These are phyloP conservation scores for Rhinichthys klamathensis DNA, from an alignment of 2,113 vertebrate species.

Conservation along the genomic window DNA sequence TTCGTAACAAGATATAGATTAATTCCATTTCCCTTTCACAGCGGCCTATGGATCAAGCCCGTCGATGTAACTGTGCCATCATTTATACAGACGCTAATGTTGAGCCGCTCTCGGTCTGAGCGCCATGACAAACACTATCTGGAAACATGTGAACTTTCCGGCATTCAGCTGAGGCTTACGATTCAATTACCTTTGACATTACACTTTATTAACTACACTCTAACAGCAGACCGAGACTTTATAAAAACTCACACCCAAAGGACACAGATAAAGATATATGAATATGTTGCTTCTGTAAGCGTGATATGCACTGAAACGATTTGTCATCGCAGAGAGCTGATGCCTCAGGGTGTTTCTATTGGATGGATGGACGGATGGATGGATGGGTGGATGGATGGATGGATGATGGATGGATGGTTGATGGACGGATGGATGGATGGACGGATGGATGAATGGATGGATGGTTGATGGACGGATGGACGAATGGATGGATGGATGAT, in stretches of 20 bases:
- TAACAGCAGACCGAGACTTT: background rate
- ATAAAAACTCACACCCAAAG: background rate
- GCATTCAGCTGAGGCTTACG: background rate
- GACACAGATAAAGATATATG: constrained; percentile 4
- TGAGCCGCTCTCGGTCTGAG: background rate
- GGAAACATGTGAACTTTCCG: constrained; percentile 24
- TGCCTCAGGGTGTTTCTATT: background rate
- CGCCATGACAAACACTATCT: background rate
- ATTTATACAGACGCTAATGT: constrained; percentile 26
- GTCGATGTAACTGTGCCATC: background rate
- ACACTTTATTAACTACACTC: constrained; percentile 28
- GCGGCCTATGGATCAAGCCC: background rate
- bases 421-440: too few relatives aligned
- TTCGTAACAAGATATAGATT: constrained; percentile 42
- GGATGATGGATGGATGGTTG: too few relatives aligned
- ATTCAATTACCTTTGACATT: constrained; percentile 40
- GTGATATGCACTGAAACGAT: background rate
- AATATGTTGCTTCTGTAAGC: constrained; percentile 28
- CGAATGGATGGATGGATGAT: too few relatives aligned
- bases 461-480: too few relatives aligned
- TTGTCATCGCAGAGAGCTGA: background rate
- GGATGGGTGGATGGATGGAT: too few relatives aligned
- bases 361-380: too few relatives aligned
- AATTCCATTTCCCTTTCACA: constrained; percentile 31
- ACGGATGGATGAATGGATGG: too few relatives aligned